Percentiles rank a stretch among this genome's conserved stretches.
Evolutionary conservation across 2,113 vertebrate genomes (phyloP).

Genomic region (Dipodomys ordii): DNA sequence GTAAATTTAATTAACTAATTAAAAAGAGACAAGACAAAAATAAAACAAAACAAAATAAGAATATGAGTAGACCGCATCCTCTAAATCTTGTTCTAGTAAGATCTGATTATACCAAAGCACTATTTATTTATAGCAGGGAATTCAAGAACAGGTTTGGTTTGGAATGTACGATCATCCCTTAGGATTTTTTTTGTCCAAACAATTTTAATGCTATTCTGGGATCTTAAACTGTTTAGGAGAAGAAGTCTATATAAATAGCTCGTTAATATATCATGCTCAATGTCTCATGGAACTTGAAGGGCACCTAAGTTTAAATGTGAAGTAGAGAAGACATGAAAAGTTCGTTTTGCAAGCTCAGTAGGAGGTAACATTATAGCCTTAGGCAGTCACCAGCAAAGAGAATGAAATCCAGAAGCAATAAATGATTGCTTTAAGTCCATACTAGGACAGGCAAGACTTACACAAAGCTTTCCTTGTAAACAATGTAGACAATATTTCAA

Average conservation of each 20-base stretch:
- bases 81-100: neutral
- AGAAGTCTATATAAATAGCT: neutral
- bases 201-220: neutral
- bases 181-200: neutral
- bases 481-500: neutral
- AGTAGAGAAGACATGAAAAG: neutral
- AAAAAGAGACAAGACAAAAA: too few relatives aligned
- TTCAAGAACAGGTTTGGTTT: neutral
- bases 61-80: neutral
- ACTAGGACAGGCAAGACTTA: neutral
- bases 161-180: accelerated
- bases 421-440: neutral
- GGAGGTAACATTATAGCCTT: neutral
- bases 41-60: neutral
- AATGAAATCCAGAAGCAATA: neutral
- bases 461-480: neutral
- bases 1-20: too few relatives aligned
- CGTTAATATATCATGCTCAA: constrained; percentile 14
- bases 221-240: neutral
- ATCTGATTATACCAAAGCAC: neutral
- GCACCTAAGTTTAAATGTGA: constrained; percentile 4
- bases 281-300: neutral
- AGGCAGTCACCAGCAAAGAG: neutral
- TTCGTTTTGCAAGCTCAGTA: neutral
- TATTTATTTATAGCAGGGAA: accelerated